Percentiles rank a stretch among this genome's conserved stretches.
These are phyloP conservation scores for Actenoides lindsayi DNA, from an alignment of 2,113 vertebrate genomes.

Conservation along the genomic window DNA sequence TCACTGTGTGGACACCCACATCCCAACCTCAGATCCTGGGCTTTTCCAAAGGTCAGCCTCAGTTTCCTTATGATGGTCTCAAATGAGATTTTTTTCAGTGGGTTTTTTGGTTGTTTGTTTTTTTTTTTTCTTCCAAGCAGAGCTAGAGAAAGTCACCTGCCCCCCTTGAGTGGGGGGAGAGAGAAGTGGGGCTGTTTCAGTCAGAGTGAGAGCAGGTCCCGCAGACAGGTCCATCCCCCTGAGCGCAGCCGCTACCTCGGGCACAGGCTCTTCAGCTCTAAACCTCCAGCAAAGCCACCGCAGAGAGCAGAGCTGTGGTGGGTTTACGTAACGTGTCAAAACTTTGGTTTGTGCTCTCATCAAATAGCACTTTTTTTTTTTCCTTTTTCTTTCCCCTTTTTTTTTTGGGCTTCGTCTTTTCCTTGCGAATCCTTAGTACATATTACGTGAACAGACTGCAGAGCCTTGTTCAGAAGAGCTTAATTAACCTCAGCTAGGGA, in stretches of 20 bases:
- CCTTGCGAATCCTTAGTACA: not conserved
- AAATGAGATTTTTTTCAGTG: not conserved
- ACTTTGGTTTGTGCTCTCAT: not conserved
- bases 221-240: not conserved
- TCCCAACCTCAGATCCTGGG: not conserved
- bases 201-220: not conserved
- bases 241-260: not conserved
- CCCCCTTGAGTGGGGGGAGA: not conserved
- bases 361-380: not conserved
- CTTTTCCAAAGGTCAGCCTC: not conserved
- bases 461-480: constrained; percentile 15
- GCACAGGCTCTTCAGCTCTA: not conserved
- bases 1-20: not conserved
- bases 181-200: not conserved
- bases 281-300: not conserved
- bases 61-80: not conserved
- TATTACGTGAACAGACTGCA: constrained; percentile 24
- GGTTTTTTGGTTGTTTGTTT: not conserved
- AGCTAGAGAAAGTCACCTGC: not conserved
- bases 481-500: constrained; percentile 47
- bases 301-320: not conserved
- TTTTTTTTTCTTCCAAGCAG: not conserved
- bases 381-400: too few species aligned
- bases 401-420: not conserved
- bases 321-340: not conserved